These are phyloP conservation scores for Syngnathoides biaculeatus DNA, from an alignment of 2,113 vertebrate genomes.

Conservation along the genomic window DNA sequence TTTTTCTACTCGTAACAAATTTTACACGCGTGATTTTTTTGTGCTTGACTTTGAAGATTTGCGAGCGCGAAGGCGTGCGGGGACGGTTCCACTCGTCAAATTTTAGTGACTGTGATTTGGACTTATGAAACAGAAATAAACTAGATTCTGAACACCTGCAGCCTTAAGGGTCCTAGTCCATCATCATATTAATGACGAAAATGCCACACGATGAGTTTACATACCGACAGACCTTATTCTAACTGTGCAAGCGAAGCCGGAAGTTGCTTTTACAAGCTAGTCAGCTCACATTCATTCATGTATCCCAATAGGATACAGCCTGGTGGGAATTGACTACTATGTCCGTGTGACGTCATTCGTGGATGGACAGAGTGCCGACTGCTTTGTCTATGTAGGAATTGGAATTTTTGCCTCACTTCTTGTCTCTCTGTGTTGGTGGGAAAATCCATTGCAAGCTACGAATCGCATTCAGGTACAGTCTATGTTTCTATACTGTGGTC, in stretches of 20 bases:
- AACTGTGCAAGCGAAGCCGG: neutral
- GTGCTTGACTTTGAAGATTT: no score
- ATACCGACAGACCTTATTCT: no score
- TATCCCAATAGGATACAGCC: conserved; percentile 60
- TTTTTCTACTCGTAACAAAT: no score
- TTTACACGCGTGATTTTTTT: no score
- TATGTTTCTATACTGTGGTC: neutral
- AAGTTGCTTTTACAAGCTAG: neutral
- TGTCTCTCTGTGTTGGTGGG: conserved; percentile 77
- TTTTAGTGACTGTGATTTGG: no score
- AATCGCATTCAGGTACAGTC: conserved; percentile 50
- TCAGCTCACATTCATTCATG: neutral
- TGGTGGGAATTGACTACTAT: conserved; percentile 66
- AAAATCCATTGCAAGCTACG: conserved; percentile 72
- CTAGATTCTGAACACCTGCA: no score
- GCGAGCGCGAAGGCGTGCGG: no score
- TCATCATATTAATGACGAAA: no score
- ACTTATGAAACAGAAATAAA: no score
- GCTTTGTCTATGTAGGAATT: conserved; percentile 60
- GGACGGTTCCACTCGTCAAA: no score
- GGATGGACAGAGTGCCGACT: neutral
- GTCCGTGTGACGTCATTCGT: conserved; percentile 54
- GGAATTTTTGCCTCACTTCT: conserved; percentile 66
- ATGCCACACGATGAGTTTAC: no score
- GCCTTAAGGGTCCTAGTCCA: no score